Evolutionary conservation across 1,140 invertebrate genomes (phyloP).

Genomic region (Trinorchestia longiramus): DNA sequence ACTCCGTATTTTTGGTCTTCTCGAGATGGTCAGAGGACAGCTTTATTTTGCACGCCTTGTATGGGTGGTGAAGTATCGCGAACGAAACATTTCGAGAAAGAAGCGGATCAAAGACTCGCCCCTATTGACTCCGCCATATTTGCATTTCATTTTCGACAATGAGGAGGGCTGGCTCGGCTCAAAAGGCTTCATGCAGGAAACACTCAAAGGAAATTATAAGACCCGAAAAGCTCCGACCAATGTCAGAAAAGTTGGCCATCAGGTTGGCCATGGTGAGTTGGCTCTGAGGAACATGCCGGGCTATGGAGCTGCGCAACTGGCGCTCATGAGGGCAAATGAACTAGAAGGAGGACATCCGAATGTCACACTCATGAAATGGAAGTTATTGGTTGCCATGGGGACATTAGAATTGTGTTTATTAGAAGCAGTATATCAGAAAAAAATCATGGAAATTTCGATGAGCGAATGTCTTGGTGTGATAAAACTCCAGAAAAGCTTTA

Average conservation of each 20-base stretch:
- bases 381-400: too few species aligned
- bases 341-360: background rate
- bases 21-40: constrained; percentile 18
- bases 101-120: constrained; percentile 37
- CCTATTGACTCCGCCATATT: constrained; percentile 42
- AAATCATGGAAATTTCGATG: too few species aligned
- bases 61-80: constrained; percentile 15
- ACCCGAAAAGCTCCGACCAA: background rate
- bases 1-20: constrained; percentile 28
- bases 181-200: constrained; percentile 45
- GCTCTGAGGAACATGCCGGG: background rate
- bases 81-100: constrained; percentile 35
- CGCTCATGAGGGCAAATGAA: background rate
- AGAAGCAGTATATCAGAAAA: too few species aligned
- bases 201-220: constrained; percentile 45
- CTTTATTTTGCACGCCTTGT: constrained; percentile 19
- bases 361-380: background rate
- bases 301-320: background rate
- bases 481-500: too few species aligned
- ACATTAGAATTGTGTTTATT: too few species aligned
- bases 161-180: background rate
- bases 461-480: too few species aligned
- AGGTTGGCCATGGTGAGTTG: too few species aligned
- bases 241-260: background rate
- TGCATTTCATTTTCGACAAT: constrained; percentile 45